These are phyloP conservation scores for Frieseomelitta varia DNA, from an alignment of 1,140 invertebrate species.

Conservation along the genomic window DNA sequence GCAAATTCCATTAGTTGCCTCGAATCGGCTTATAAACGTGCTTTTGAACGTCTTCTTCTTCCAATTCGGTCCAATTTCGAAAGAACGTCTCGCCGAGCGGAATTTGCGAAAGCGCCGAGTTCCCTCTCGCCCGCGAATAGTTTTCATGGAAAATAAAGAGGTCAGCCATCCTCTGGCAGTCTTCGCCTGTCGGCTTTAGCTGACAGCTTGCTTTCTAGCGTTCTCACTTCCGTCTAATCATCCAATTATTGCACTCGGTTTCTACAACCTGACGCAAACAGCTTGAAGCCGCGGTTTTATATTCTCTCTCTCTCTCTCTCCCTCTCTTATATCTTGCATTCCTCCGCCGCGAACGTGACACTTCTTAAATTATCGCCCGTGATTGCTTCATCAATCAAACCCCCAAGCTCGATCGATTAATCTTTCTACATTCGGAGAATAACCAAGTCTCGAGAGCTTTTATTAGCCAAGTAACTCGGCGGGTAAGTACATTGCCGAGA, in stretches of 20 bases:
- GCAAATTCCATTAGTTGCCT: neutral
- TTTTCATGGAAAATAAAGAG: neutral
- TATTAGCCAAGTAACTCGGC: neutral
- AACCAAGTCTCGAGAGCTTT: neutral
- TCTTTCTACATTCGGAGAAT: neutral
- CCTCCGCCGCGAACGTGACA: too few species aligned
- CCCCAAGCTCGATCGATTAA: neutral
- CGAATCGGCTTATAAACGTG: neutral
- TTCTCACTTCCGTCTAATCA: conserved; percentile 4
- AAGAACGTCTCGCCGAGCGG: neutral
- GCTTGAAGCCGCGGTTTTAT: neutral
- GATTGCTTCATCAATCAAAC: neutral
- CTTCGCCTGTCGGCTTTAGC: neutral
- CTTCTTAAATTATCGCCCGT: neutral
- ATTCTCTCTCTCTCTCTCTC: neutral
- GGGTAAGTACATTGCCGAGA: too few species aligned
- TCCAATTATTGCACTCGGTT: conserved; percentile 11
- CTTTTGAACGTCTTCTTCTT: neutral
- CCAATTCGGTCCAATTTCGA: neutral
- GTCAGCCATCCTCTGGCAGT: neutral
- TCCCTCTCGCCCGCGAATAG: neutral
- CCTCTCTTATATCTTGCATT: neutral
- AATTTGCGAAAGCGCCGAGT: neutral
- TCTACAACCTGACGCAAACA: neutral
- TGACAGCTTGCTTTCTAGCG: conserved; percentile 31